These are phyloP conservation scores for Sepioteuthis lessoniana DNA, from an alignment of 2,888 invertebrate genomes.

Conservation along the genomic window DNA sequence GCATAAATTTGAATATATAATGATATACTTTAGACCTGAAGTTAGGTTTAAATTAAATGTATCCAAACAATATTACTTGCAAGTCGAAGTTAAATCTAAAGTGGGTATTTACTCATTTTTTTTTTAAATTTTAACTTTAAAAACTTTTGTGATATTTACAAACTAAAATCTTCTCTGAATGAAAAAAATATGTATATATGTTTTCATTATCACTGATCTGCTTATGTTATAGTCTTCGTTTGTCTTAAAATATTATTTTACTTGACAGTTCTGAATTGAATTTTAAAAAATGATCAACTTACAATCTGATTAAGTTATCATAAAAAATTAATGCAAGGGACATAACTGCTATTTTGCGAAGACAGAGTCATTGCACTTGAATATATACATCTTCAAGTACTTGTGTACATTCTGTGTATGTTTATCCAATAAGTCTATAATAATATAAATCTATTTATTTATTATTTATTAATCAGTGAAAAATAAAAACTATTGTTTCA, in stretches of 20 bases:
- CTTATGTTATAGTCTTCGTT: background rate
- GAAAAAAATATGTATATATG: background rate
- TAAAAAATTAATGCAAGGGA: background rate
- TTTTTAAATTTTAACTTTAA: background rate
- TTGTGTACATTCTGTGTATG: background rate
- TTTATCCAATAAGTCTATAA: background rate
- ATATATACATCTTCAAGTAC: background rate
- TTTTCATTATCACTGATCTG: background rate
- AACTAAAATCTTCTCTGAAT: background rate
- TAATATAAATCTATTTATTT: background rate
- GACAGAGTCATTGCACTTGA: background rate
- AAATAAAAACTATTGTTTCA: background rate
- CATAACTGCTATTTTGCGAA: background rate
- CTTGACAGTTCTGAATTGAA: too few species aligned
- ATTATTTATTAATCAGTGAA: background rate
- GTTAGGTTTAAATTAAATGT: background rate
- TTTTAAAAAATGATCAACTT: too few species aligned
- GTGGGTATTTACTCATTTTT: background rate
- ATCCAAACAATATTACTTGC: background rate
- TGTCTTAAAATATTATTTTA: background rate
- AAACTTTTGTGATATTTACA: background rate
- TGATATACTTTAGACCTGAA: background rate
- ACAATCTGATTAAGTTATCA: too few species aligned
- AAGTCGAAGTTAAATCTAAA: background rate
- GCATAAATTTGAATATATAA: background rate